phyloP scores from a whole-genome alignment of 2,797 vertebrate species.

The Sebastes vulpes region DNA sequence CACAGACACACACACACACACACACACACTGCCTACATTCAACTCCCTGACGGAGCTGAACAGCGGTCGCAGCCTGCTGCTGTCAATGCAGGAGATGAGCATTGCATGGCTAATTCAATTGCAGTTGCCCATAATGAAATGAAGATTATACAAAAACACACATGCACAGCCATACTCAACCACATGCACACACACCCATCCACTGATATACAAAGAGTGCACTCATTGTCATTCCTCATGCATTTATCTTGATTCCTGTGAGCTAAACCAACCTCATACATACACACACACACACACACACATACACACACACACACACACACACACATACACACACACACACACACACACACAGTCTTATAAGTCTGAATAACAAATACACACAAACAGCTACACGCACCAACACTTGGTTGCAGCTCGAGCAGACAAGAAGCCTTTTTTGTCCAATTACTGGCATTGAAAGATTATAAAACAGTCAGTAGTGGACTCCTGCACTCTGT shows the following conservation, averaged over 20 bases:
- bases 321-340: background rate
- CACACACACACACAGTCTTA: background rate
- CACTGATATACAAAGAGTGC: background rate
- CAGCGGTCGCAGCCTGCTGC: background rate
- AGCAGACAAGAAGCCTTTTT: constrained; percentile 24
- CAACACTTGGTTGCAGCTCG: background rate
- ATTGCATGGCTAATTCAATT: constrained; percentile 49
- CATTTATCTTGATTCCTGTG: constrained; percentile 9
- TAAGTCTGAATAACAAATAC: background rate
- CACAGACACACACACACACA: background rate
- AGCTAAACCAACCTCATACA: background rate
- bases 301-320: constrained; percentile 1
- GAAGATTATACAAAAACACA: constrained; percentile 43
- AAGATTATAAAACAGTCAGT: background rate
- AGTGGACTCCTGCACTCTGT: background rate
- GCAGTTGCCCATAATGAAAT: constrained; percentile 53
- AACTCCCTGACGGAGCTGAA: background rate
- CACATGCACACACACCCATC: background rate
- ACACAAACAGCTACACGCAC: background rate
- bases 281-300: constrained; percentile 1
- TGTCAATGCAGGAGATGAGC: constrained; percentile 16
- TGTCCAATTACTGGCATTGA: constrained; percentile 5
- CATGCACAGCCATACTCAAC: constrained; percentile 7
- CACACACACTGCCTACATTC: background rate
- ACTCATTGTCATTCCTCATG: background rate